Base-by-base conservation (phyloP, 2,888 invertebrate species). In the Kryphioiulus occultus region DNA sequence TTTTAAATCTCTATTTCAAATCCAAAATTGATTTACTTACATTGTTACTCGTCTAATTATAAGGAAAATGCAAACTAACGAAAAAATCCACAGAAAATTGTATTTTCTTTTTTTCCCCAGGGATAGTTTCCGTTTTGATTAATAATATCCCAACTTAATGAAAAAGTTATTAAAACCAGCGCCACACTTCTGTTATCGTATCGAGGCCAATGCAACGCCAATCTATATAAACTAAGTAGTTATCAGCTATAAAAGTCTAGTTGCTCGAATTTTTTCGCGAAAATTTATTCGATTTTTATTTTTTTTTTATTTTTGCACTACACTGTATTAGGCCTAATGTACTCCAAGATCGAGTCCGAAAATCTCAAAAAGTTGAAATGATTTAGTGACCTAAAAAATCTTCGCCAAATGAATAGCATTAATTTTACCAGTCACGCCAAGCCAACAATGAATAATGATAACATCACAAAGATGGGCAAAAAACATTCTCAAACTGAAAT, bases 351-450 rank as follows among this genome's bases (percentile, higher is more conserved):
- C 78, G 78, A 30, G 78, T 78, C 78, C 78, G 30, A 78, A 59
- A 78, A 78, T 78, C 78, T 78, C 26, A 15, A 78, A 30, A 85
- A 85, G 26, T 22, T 39, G 44, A 35, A 39, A n/a, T 85, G 85
- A 85, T 42, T 85, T 85, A 85, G 42, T 85, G 85, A 85, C 85
- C 85, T 39, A 85, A 85, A 84, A 85, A 85, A 85, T 85, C 85
- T 26, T 44, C 26, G 35, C 39, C 35, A 85, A 85, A 85, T 85
- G 85, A 44, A 39, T 85, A 85, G 44, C 39, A 85, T 85, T 85
- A 85, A 85, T 85, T 42, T 85, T 42, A 39, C 85, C n/a, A 85
- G 85, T 85, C 44, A 85, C 85, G 85, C 85, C 85, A 85, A 85
- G 78, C 78, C 78, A 68, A 30, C 78, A 78, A 78, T 78, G 78